These are phyloP conservation scores for Sminthurides aquaticus DNA, from an alignment of 2,888 invertebrate genomes.

Conservation along the genomic window DNA sequence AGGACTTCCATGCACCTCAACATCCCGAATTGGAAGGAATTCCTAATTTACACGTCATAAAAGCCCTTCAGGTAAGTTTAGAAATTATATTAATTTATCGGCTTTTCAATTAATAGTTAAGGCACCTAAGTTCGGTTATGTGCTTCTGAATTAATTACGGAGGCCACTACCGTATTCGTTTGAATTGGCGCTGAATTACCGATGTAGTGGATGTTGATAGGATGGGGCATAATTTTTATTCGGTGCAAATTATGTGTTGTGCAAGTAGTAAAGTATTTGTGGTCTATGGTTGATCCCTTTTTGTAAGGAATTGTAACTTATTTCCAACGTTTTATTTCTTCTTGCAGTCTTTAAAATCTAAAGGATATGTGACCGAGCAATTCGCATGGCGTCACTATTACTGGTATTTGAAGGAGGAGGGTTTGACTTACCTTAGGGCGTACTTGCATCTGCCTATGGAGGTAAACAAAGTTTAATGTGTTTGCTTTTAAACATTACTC, in stretches of 20 bases:
- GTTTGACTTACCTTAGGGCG: constrained; percentile 90
- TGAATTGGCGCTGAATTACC: too few species aligned
- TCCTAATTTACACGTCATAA: constrained; percentile 96
- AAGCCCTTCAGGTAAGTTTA: constrained; percentile 72
- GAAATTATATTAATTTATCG: not conserved
- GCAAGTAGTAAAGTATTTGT: too few species aligned
- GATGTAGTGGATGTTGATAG: too few species aligned
- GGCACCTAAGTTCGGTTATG: not conserved
- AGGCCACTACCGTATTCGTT: too few species aligned
- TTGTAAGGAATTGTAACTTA: too few species aligned
- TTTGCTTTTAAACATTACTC: not conserved
- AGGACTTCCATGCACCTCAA: constrained; percentile 95
- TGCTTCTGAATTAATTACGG: too few species aligned
- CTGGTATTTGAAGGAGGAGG: constrained; percentile 98
- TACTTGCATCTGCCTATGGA: constrained; percentile 95
- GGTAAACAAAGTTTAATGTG: constrained; percentile 43
- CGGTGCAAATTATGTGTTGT: too few species aligned
- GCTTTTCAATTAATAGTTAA: not conserved
- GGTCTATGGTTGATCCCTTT: too few species aligned
- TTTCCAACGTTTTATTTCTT: not conserved
- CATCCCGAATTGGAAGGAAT: constrained; percentile 92
- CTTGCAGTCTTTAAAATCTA: constrained; percentile 78
- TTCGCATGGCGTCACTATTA: constrained; percentile 99
- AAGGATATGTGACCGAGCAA: constrained; percentile 97
- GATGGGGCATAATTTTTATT: too few species aligned